These are phyloP conservation scores for Penelope pileata DNA, from an alignment of 2,113 vertebrate genomes.

Conservation along the genomic window DNA sequence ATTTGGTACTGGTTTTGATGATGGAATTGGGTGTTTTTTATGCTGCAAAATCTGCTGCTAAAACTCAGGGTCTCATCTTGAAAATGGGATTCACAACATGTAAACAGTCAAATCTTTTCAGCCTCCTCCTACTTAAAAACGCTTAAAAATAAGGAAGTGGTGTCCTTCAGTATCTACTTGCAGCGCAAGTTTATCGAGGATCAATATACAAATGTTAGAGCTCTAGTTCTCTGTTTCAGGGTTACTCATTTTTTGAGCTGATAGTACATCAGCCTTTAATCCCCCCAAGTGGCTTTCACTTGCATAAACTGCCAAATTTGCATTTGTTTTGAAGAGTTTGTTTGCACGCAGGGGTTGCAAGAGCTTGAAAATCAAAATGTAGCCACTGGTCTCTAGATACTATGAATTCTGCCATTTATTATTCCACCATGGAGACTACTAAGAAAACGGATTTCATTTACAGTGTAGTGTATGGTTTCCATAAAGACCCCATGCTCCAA, in stretches of 20 bases:
- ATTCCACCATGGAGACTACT: conserved; percentile 19
- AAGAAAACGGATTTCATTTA: conserved; percentile 7
- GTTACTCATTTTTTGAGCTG: conserved; percentile 58
- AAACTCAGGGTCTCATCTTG: neutral
- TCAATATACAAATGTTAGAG: conserved; percentile 49
- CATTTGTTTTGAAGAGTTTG: conserved; percentile 65
- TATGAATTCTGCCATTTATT: conserved; percentile 14
- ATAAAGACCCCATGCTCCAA: neutral
- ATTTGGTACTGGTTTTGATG: neutral
- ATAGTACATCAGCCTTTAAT: conserved; percentile 65
- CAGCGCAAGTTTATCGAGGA: neutral
- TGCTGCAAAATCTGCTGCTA: neutral
- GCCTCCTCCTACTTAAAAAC: neutral
- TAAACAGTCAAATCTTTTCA: neutral
- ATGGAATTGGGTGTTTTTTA: neutral
- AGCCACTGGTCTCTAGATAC: conserved; percentile 38
- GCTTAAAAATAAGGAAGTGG: conserved; percentile 4
- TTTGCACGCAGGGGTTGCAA: conserved; percentile 25
- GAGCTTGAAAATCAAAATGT: conserved; percentile 32
- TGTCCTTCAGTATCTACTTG: conserved; percentile 35
- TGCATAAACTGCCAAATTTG: conserved; percentile 62
- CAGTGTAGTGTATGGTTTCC: neutral
- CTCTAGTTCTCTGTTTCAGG: conserved; percentile 42
- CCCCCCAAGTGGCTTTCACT: conserved; percentile 50
- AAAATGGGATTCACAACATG: neutral